These are phyloP conservation scores for Bradynema listronoti DNA, from an alignment of 1,140 invertebrate genomes.

Conservation along the genomic window DNA sequence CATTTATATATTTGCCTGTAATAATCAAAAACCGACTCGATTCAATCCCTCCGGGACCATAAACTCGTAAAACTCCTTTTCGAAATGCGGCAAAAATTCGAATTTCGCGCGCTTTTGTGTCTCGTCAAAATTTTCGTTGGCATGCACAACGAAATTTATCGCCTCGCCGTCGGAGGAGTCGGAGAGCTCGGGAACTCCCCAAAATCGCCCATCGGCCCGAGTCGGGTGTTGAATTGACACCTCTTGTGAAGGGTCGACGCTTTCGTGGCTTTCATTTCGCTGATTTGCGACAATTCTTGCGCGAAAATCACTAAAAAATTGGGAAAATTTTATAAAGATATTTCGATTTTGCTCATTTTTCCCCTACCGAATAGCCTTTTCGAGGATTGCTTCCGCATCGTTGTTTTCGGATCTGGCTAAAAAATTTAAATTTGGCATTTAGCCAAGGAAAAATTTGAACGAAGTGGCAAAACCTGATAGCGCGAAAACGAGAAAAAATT, in stretches of 20 bases:
- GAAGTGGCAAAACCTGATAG: no score
- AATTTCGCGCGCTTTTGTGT: slow-evolving; percentile 18
- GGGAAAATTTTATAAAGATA: neutral
- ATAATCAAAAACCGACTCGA: neutral
- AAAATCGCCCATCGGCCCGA: neutral
- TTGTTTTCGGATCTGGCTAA: no score
- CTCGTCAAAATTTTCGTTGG: slow-evolving; percentile 9
- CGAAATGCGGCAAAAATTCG: slow-evolving; percentile 40
- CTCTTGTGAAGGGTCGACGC: neutral
- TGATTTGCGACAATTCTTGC: slow-evolving; percentile 1
- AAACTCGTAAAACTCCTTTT: slow-evolving; percentile 29
- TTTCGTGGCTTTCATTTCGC: neutral
- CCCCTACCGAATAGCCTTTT: slow-evolving; percentile 14
- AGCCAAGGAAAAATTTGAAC: no score
- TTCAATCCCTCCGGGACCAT: slow-evolving; percentile 34
- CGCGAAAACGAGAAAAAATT: no score
- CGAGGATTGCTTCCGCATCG: slow-evolving; percentile 3
- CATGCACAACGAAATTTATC: slow-evolving; percentile 23
- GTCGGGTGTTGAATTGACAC: neutral
- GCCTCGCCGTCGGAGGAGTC: neutral
- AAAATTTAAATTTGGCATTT: no score
- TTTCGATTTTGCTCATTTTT: neutral
- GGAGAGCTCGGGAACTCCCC: neutral
- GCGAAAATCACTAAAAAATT: slow-evolving; percentile 10
- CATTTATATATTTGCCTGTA: neutral